These are phyloP conservation scores for Rhopilema esculentum DNA, from an alignment of 30 jellyfish, hydroid and myxozoan species.

Conservation along the genomic window DNA sequence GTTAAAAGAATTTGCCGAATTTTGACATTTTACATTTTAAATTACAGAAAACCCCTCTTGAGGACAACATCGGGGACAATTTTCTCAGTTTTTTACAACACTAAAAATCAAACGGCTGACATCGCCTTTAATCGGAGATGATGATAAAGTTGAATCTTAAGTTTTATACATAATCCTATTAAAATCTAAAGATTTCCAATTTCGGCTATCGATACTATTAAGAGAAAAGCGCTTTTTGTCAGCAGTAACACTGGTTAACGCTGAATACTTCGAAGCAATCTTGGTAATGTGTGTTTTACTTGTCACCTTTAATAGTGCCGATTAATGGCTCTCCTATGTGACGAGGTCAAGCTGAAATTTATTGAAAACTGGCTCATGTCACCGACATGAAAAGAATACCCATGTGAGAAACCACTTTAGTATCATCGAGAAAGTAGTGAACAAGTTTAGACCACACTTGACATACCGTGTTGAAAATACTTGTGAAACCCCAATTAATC, in stretches of 20 bases:
- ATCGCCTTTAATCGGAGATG: conserved; percentile 6
- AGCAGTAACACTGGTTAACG: neutral
- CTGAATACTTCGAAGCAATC: neutral
- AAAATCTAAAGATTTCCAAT: neutral
- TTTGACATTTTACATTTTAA: no score
- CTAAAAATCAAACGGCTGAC: neutral
- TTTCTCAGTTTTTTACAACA: neutral
- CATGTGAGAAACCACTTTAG: neutral
- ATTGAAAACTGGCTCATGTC: neutral
- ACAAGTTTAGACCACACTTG: conserved; percentile 28
- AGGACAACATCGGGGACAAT: neutral
- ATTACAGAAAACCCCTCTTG: no score
- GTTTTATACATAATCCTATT: conserved; percentile 35
- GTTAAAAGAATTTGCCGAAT: no score
- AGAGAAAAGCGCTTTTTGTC: neutral
- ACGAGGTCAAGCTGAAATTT: conserved; percentile 4
- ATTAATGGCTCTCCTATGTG: conserved; percentile 4
- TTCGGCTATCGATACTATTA: conserved; percentile 18
- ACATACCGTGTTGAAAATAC: neutral
- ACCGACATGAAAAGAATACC: neutral
- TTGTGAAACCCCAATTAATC: conserved; percentile 50
- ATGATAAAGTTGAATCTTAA: conserved; percentile 19
- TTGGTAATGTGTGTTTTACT: conserved; percentile 12
- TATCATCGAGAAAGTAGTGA: neutral
- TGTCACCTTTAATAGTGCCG: neutral